Evolutionary conservation across 1,140 invertebrate genomes (phyloP), one percentile per base, ranked within the genome.

Genomic region (Amphibalanus amphitrite): DNA sequence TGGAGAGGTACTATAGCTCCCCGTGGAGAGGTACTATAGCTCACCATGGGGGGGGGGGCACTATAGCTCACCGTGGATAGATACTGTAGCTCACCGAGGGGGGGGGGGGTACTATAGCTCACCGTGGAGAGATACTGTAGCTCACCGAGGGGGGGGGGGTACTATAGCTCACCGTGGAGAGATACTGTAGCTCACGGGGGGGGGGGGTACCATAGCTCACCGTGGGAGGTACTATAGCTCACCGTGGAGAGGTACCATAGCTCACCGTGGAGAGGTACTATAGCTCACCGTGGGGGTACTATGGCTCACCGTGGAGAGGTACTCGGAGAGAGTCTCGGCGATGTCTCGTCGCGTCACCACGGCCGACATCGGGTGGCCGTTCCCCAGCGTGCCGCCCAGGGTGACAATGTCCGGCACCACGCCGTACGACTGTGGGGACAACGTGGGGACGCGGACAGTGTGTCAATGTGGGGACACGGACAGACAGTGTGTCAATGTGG

Each of bases 361-460:
- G 73, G 82, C 82, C 26, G 86, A 82, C 69, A 88, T 82, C 6
- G 86, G 86, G 77, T 85, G 82, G 23, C 86, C 87, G 79, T 88
- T 87, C 13, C 86, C 86, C 76, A 88, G 84, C 33, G 86, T 84
- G 76, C 87, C 88, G 28, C 84, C 80, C 28, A 79, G 73, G 3
- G 76, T 78, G 29, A 79, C 71, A 59, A 79, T 79, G 77, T 88
- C 86, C 6, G 86, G 87, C 26, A 84, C 77, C n/a, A 87, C 82
- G 76, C 75, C 75, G 69, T 75, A 77, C 33, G 72, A 80, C 82
- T 84, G 75, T 59, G 80, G 79, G 33, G 29, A 65, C 69, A 17
- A 33, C 26, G 28, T 71, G 28, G 29, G 71, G n/a, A 33, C 25
- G 69, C n/a, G n/a, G n/a, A n/a, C n/a, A n/a, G 69, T 29, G n/a